Percentiles rank a stretch among this genome's conserved stretches.
Conservation (phyloP, 2,888 invertebrate genomes). For the Lycaena phlaeas region DNA sequence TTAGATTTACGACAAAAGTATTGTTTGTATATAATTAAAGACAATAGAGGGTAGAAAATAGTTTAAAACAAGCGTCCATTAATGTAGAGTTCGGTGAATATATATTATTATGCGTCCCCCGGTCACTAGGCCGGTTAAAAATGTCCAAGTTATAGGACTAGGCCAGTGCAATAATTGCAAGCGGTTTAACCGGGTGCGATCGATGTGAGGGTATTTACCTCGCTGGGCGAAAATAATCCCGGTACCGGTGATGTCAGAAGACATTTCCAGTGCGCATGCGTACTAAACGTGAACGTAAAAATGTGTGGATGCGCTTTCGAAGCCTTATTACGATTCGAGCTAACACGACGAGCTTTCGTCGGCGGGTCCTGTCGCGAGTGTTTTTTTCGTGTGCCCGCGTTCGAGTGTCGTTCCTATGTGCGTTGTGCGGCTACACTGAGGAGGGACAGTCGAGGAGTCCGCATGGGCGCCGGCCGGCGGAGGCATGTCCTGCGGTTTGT, state of each 20-base stretch:
- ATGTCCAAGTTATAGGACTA: conserved; percentile 49
- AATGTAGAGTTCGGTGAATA: background rate
- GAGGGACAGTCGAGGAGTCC: too few relatives aligned
- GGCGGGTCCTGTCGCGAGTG: conserved; percentile 21
- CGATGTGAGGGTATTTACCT: conserved; percentile 73
- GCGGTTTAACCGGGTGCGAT: conserved; percentile 68
- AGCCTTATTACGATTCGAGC: conserved; percentile 29
- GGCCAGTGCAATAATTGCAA: conserved; percentile 72
- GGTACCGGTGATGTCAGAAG: conserved; percentile 67
- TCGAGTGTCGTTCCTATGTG: conserved; percentile 18
- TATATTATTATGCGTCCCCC: background rate
- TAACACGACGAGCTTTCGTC: conserved; percentile 28
- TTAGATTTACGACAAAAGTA: too few relatives aligned
- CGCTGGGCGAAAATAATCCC: conserved; percentile 71
- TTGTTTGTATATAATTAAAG: too few relatives aligned
- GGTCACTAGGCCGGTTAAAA: conserved; percentile 27
- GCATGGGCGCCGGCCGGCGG: conserved; percentile 25
- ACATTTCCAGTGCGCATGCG: conserved; percentile 28
- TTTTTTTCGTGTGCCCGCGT: conserved; percentile 18
- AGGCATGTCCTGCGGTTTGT: conserved; percentile 28
- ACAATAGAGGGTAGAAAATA: too few relatives aligned
- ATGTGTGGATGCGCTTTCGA: conserved; percentile 31
- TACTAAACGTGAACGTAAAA: conserved; percentile 27
- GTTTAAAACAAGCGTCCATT: too few relatives aligned
- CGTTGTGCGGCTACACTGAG: too few relatives aligned